Evolutionary conservation across 2,888 invertebrate genomes (phyloP).

Genomic region (Acanthacorydalis orientalis): DNA sequence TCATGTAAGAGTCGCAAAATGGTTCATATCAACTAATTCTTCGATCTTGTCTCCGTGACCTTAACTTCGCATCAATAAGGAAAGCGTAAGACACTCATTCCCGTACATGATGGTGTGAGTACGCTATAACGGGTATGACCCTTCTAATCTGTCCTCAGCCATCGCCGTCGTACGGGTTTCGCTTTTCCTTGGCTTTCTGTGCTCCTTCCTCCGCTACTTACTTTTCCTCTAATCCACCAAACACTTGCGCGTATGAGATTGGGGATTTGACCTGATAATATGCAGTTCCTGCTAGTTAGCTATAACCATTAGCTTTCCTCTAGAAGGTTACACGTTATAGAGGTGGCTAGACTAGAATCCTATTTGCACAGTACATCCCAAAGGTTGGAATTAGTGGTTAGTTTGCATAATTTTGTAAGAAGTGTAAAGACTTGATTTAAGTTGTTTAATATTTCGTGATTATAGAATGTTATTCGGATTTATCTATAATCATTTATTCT

Average conservation of each 20-base stretch:
- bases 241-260: constrained; percentile 3
- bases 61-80: background rate
- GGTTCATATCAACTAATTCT: background rate
- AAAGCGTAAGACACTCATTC: background rate
- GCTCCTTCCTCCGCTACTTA: background rate
- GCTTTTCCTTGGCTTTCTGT: background rate
- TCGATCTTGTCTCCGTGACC: background rate
- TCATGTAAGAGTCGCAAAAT: too few relatives aligned
- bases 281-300: background rate
- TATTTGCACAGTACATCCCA: background rate
- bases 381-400: background rate
- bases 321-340: background rate
- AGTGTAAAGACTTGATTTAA: background rate
- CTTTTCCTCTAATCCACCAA: constrained; percentile 1
- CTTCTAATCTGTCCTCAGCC: background rate
- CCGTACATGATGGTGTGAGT: too few relatives aligned
- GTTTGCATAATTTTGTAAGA: background rate
- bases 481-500: too few relatives aligned
- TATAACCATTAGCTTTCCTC: background rate
- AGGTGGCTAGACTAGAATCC: background rate
- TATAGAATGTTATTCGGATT: too few relatives aligned
- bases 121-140: background rate
- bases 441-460: too few relatives aligned
- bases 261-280: constrained; percentile 3
- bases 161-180: background rate